Percentiles rank a stretch among this genome's conserved stretches.
Conservation (phyloP, 2,888 invertebrate genomes). For the Artemia sinica region DNA sequence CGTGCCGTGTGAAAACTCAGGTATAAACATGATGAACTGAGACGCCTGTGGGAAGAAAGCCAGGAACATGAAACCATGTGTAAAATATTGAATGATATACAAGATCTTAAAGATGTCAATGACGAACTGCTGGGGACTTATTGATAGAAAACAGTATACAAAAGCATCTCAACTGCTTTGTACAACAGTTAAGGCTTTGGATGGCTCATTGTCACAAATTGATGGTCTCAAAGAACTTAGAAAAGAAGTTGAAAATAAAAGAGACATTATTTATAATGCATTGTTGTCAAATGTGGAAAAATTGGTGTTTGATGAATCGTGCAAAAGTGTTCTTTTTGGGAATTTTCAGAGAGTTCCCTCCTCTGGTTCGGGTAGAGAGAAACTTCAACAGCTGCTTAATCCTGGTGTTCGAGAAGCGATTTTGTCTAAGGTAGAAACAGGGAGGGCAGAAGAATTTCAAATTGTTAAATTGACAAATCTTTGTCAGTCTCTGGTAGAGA, state of each 20-base stretch:
- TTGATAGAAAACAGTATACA: conserved; percentile 57
- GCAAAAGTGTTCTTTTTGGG: too few relatives aligned
- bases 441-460: background rate
- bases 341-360: background rate
- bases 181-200: conserved; percentile 47
- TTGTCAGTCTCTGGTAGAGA: background rate
- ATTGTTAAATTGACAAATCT: background rate
- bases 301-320: too few relatives aligned
- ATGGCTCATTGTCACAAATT: conserved; percentile 56
- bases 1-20: conserved; percentile 68
- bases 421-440: background rate
- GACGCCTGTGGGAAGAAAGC: conserved; percentile 83
- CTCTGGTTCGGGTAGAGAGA: too few relatives aligned
- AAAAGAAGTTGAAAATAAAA: conserved; percentile 31
- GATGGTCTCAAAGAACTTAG: conserved; percentile 66
- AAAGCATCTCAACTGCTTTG: conserved; percentile 66
- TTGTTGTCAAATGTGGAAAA: too few relatives aligned
- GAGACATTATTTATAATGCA: too few relatives aligned
- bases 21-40: conserved; percentile 76
- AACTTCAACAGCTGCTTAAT: background rate
- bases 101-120: conserved; percentile 54
- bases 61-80: conserved; percentile 86
- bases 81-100: conserved; percentile 62
- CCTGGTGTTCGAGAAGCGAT: background rate
- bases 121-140: conserved; percentile 45